Conservation (phyloP, 2,888 invertebrate species). For the Belgica antarctica region DNA sequence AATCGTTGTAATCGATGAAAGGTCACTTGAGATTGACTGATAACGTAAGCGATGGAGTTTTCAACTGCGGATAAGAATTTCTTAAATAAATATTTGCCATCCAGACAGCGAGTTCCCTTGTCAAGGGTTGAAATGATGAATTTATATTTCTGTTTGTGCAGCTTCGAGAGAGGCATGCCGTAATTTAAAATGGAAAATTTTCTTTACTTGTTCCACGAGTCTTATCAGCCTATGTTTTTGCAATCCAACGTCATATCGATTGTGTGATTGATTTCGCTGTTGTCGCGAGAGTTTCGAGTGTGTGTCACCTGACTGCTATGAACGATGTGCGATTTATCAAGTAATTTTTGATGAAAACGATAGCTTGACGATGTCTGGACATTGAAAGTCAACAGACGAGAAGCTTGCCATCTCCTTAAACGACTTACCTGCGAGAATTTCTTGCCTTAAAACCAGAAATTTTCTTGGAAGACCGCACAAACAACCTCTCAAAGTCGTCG, state of each 20-base stretch:
- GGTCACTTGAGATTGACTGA: constrained; percentile 2
- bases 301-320: background rate
- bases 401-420: no score
- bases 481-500: no score
- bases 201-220: background rate
- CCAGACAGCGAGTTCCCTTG: no score
- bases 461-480: no score
- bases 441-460: no score
- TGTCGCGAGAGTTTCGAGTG: background rate
- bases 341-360: no score
- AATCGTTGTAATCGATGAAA: background rate
- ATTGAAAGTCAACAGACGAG: no score
- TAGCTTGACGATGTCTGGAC: no score
- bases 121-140: no score
- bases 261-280: background rate
- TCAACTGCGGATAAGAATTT: background rate
- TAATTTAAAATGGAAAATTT: background rate
- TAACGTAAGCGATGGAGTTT: background rate
- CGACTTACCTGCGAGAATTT: no score
- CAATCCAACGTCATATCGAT: background rate
- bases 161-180: background rate
- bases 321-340: no score
- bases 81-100: background rate
- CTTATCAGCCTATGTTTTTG: background rate
- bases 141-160: background rate